Evolutionary conservation across 2,113 vertebrate species (phyloP).

Genomic region (Felis chaus): DNA sequence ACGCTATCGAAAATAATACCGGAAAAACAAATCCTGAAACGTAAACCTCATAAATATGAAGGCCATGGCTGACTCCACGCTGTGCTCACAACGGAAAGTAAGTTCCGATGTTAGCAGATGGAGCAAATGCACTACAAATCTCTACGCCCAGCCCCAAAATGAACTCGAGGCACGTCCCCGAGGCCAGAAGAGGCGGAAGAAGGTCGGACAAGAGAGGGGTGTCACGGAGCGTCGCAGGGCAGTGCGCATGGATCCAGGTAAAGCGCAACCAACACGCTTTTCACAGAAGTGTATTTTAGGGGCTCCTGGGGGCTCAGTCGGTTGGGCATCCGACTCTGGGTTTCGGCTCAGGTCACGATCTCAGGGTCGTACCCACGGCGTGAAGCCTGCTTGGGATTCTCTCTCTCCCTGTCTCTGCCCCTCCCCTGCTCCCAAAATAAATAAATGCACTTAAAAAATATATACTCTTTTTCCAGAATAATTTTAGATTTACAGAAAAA

Average conservation of each 20-base stretch:
- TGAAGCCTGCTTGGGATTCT: too few species aligned
- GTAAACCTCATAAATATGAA: neutral
- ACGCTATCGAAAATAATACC: fast-evolving
- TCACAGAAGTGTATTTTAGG: too few species aligned
- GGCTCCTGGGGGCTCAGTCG: too few species aligned
- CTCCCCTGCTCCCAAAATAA: too few species aligned
- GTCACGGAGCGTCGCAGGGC: fast-evolving
- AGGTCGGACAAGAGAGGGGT: fast-evolving
- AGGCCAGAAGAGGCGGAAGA: neutral
- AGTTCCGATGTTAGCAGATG: neutral
- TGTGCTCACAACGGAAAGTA: neutral
- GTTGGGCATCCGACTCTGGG: too few species aligned
- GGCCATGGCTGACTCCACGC: fast-evolving
- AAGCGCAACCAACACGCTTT: fast-evolving
- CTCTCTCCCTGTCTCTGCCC: too few species aligned
- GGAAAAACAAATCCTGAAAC: neutral
- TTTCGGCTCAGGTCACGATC: too few species aligned
- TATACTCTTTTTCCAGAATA: neutral
- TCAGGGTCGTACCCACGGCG: too few species aligned
- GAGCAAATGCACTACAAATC: neutral
- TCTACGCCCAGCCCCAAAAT: too few species aligned
- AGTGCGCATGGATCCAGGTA: too few species aligned
- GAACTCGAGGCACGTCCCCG: neutral
- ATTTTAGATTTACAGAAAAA: neutral
- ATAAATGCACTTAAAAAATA: neutral